Conservation (phyloP, 2,113 vertebrate species). For the Rafetus swinhoei region DNA sequence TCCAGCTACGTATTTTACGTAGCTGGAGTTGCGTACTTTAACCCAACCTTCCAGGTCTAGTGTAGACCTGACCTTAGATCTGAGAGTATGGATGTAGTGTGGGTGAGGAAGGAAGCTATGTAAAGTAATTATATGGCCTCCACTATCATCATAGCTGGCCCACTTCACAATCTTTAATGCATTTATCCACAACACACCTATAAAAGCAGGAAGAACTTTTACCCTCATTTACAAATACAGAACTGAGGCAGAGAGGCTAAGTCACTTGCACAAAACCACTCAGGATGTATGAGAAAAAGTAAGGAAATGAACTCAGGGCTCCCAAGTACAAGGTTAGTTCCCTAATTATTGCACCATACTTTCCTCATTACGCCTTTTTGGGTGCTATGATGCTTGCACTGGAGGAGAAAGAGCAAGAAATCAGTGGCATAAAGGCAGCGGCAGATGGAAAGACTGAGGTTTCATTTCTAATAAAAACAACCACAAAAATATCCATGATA, state of each 20-base stretch:
- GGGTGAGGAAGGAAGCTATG: neutral
- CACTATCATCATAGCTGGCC: neutral
- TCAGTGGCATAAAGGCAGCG: neutral
- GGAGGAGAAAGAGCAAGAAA: neutral
- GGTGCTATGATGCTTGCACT: neutral
- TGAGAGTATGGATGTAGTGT: neutral
- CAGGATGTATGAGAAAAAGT: neutral
- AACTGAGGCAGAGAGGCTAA: neutral
- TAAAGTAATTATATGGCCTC: neutral
- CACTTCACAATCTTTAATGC: neutral
- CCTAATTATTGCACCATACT: neutral
- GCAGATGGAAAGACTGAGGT: neutral
- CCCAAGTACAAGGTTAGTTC: neutral
- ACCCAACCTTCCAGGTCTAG: no score
- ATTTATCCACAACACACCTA: neutral
- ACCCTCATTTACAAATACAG: neutral
- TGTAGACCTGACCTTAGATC: neutral
- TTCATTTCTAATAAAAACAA: neutral
- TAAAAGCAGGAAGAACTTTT: neutral
- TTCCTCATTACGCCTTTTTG: neutral
- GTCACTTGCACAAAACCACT: neutral
- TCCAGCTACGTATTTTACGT: no score
- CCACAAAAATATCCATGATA: neutral
- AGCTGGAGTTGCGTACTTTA: no score
- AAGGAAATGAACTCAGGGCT: neutral